These are phyloP conservation scores for Sciurus niger DNA, from an alignment of 2,113 vertebrate species.

Conservation along the genomic window DNA sequence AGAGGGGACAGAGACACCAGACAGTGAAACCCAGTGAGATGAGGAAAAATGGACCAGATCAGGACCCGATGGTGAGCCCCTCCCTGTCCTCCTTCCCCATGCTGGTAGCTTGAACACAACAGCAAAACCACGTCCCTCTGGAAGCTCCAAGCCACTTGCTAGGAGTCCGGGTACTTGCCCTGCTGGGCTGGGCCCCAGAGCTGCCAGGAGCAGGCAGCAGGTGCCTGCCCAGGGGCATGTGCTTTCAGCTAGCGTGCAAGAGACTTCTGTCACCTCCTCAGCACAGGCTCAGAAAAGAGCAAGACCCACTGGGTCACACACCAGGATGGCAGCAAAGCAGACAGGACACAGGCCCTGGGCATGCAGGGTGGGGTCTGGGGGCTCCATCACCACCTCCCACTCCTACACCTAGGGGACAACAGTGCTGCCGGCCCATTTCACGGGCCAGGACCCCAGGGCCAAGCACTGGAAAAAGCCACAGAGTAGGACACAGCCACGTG, in stretches of 20 bases:
- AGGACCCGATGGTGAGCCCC: not conserved
- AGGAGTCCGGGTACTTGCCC: not conserved
- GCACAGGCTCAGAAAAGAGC: not conserved
- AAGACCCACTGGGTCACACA: not conserved
- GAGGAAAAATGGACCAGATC: not conserved
- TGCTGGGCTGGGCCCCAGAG: not conserved
- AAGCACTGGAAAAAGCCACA: not conserved
- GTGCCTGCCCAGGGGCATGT: not conserved
- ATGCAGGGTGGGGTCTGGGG: not conserved
- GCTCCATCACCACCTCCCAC: not conserved
- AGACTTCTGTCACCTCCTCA: not conserved
- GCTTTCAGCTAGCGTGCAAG: not conserved
- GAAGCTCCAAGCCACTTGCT: not conserved
- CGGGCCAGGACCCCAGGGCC: not conserved
- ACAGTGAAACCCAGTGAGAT: accelerated
- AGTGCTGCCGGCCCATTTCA: not conserved
- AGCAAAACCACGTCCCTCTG: no score
- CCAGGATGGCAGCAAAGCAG: not conserved
- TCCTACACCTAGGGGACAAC: accelerated
- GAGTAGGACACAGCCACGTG: not conserved
- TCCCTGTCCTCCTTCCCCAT: accelerated
- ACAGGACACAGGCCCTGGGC: not conserved
- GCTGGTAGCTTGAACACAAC: accelerated
- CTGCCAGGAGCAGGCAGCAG: not conserved
- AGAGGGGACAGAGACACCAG: not conserved